A percentile compares a stretch with the other conserved stretches of the same genome.
phyloP scores from a whole-genome alignment of 2,113 vertebrate genomes.

The Galeopterus variegatus region DNA sequence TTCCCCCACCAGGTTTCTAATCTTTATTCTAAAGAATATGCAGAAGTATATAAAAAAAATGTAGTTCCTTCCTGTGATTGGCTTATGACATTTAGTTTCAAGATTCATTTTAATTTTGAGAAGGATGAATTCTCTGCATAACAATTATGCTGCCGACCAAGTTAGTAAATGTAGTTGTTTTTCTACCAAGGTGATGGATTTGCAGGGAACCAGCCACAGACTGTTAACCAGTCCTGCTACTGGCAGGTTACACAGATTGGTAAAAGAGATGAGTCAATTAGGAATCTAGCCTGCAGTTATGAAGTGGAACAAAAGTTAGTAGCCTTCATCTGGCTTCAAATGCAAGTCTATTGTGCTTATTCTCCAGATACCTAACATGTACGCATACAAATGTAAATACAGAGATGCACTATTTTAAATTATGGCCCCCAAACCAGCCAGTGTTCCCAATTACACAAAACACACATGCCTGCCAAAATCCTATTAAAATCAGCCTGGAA shows the following conservation, averaged over 20 bases:
- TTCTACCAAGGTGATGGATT: conserved; percentile 62
- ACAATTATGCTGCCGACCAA: not conserved
- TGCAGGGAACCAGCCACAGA: not conserved
- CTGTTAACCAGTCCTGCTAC: not conserved
- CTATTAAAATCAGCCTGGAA: conserved; percentile 10
- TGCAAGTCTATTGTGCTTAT: not conserved
- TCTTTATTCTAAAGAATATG: not conserved
- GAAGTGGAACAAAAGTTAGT: not conserved
- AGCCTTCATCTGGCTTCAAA: conserved; percentile 38
- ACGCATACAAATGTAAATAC: not conserved
- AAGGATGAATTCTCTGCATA: not conserved
- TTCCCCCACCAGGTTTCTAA: not conserved
- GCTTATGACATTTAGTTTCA: conserved; percentile 8
- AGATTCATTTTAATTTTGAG: conserved; percentile 53
- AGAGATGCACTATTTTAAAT: conserved; percentile 41
- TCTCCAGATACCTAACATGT: not conserved
- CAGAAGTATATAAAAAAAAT: not conserved
- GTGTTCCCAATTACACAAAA: conserved; percentile 15
- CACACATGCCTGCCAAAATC: not conserved
- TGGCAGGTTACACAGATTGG: not conserved
- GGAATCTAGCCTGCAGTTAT: not conserved
- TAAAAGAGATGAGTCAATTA: conserved; percentile 63
- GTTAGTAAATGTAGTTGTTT: not conserved
- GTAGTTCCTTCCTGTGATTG: not conserved
- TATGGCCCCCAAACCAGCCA: not conserved